These are phyloP conservation scores for Meliscaeva auricollis DNA, from an alignment of 2,888 invertebrate species.

Conservation along the genomic window DNA sequence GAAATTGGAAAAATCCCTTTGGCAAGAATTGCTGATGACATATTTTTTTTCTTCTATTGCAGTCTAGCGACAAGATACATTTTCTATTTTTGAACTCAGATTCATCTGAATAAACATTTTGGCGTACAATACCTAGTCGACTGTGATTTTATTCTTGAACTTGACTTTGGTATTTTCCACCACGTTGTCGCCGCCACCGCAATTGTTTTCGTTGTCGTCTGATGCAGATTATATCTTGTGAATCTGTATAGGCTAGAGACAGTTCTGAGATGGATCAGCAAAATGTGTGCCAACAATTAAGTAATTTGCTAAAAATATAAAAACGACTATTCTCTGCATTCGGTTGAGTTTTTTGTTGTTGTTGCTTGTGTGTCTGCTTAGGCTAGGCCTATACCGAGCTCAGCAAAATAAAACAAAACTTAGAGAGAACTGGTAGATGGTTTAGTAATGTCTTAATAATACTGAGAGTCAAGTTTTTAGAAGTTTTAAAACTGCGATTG, in stretches of 20 bases:
- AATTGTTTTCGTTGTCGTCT: conserved; percentile 46
- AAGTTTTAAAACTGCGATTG: no score
- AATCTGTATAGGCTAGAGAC: conserved; percentile 25
- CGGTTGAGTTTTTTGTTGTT: conserved; percentile 29
- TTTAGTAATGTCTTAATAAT: no score
- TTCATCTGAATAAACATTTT: conserved; percentile 13
- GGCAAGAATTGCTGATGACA: conserved; percentile 1
- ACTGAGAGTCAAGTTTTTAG: no score
- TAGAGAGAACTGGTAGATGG: no score
- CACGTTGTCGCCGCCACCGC: not conserved
- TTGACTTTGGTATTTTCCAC: conserved; percentile 65
- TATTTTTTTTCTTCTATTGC: not conserved
- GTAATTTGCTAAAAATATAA: conserved; percentile 76
- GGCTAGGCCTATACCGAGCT: not conserved
- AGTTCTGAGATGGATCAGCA: conserved; percentile 28
- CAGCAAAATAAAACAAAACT: not conserved
- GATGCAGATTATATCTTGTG: conserved; percentile 65
- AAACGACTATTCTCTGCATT: conserved; percentile 15
- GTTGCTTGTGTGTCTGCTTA: conserved; percentile 46
- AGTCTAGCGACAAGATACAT: conserved; percentile 24
- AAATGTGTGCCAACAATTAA: conserved; percentile 79
- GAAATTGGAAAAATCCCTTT: conserved; percentile 55
- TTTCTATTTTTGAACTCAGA: conserved; percentile 40
- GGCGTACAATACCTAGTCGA: not conserved
- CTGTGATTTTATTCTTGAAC: conserved; percentile 55